These are phyloP conservation scores for Belonocnema kinseyi DNA, from an alignment of 1,140 invertebrate species.

Conservation along the genomic window DNA sequence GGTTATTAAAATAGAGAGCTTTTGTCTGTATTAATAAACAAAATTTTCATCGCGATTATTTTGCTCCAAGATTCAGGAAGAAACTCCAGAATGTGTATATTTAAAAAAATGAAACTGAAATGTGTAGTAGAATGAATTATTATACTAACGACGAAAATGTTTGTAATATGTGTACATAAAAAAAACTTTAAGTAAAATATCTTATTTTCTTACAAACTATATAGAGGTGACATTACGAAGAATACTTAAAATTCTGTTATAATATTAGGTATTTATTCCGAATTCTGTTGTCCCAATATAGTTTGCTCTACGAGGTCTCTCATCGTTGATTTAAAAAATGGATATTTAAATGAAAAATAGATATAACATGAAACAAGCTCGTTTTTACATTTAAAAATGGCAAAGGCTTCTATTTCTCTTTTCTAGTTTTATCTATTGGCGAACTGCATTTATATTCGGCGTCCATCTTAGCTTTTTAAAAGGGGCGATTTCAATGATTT, in stretches of 20 bases:
- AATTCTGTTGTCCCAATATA: conserved; percentile 62
- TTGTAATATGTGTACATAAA: conserved; percentile 72
- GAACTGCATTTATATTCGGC: conserved; percentile 25
- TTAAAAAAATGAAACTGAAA: conserved; percentile 2
- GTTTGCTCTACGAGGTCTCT: conserved; percentile 60
- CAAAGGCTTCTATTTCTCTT: neutral
- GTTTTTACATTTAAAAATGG: conserved; percentile 22
- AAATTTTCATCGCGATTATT: neutral
- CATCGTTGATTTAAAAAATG: conserved; percentile 33
- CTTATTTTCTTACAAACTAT: conserved; percentile 72
- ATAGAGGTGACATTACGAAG: conserved; percentile 63
- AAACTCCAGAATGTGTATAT: conserved; percentile 17
- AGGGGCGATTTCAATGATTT: neutral
- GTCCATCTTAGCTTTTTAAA: neutral
- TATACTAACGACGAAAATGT: conserved; percentile 46
- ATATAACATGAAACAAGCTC: conserved; percentile 35
- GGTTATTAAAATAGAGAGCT: conserved; percentile 34
- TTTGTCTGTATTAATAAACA: conserved; percentile 7
- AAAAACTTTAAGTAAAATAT: conserved; percentile 66
- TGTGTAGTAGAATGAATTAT: conserved; percentile 13
- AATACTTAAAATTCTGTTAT: conserved; percentile 65
- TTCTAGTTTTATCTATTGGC: conserved; percentile 26
- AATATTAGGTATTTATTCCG: conserved; percentile 68
- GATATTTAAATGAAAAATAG: conserved; percentile 35
- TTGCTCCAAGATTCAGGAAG: neutral